These are phyloP conservation scores for Boleophthalmus pectinirostris DNA, from an alignment of 2,113 vertebrate genomes.

Conservation along the genomic window DNA sequence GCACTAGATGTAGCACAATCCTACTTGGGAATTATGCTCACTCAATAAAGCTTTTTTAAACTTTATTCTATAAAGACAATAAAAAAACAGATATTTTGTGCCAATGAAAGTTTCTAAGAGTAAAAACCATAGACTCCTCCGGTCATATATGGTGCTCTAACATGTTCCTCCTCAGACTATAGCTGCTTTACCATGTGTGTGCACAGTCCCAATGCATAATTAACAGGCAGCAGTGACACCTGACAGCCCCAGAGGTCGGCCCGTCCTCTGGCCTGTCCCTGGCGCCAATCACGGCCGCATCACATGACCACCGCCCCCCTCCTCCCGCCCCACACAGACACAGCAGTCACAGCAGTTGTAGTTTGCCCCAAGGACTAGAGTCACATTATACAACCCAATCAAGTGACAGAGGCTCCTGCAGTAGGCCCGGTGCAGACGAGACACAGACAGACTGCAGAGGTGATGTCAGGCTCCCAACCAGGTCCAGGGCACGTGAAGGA, in stretches of 20 bases:
- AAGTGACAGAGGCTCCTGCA: conserved; percentile 55
- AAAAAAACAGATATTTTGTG: no score
- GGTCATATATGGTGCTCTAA: background rate
- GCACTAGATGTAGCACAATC: no score
- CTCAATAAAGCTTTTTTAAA: no score
- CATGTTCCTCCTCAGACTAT: conserved; percentile 4
- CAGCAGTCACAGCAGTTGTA: conserved; percentile 53
- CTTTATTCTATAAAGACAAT: no score
- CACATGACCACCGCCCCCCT: conserved; percentile 65
- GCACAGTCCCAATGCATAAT: conserved; percentile 72
- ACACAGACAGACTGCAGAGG: conserved; percentile 50
- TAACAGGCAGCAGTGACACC: conserved; percentile 73
- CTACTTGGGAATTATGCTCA: no score
- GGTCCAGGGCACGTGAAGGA: conserved; percentile 45
- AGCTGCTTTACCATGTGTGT: conserved; percentile 38
- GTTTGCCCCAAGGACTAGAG: conserved; percentile 70
- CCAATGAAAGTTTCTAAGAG: background rate
- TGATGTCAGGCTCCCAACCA: conserved; percentile 53
- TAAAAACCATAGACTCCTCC: background rate
- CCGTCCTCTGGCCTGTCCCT: conserved; percentile 66
- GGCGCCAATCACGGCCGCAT: conserved; percentile 62
- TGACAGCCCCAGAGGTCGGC: conserved; percentile 56
- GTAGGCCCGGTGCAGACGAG: conserved; percentile 50
- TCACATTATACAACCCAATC: conserved; percentile 74
- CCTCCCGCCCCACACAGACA: conserved; percentile 38